These are phyloP conservation scores for Tinamus major DNA, from an alignment of 2,797 vertebrate genomes.

Conservation along the genomic window DNA sequence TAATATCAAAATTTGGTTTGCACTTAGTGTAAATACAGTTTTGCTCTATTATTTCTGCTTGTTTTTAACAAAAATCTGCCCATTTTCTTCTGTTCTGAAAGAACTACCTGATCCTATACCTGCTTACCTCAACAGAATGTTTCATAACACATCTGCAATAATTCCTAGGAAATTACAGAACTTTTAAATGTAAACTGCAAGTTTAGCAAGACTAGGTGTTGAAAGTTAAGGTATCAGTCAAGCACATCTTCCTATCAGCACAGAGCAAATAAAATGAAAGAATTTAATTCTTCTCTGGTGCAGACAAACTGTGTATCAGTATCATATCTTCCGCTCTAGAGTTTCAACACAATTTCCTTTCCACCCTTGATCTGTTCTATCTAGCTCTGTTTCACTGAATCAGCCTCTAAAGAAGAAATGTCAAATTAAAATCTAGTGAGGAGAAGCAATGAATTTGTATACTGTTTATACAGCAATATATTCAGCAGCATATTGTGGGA, in stretches of 20 bases:
- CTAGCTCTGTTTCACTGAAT: conserved; percentile 18
- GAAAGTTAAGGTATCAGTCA: conserved; percentile 44
- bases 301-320: not conserved
- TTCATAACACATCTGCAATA: conserved; percentile 60
- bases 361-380: not conserved
- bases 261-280: conserved; percentile 59
- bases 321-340: not conserved
- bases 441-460: conserved; percentile 44
- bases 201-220: conserved; percentile 19
- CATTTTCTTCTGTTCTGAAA: conserved; percentile 50
- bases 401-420: conserved; percentile 44
- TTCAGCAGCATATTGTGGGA: conserved; percentile 39
- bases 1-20: not conserved
- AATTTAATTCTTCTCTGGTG: conserved; percentile 10
- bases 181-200: conserved; percentile 59
- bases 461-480: conserved; percentile 40
- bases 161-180: conserved; percentile 68
- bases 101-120: conserved; percentile 35
- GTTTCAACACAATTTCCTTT: not conserved
- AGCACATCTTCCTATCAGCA: conserved; percentile 52
- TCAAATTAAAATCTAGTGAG: conserved; percentile 56
- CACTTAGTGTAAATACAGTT: not conserved
- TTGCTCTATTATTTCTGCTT: not conserved
- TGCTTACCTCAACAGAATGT: conserved; percentile 46
- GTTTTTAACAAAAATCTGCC: conserved; percentile 21